phyloP scores from a whole-genome alignment of 1,140 invertebrate species.

The Leptinotarsa lineolata region DNA sequence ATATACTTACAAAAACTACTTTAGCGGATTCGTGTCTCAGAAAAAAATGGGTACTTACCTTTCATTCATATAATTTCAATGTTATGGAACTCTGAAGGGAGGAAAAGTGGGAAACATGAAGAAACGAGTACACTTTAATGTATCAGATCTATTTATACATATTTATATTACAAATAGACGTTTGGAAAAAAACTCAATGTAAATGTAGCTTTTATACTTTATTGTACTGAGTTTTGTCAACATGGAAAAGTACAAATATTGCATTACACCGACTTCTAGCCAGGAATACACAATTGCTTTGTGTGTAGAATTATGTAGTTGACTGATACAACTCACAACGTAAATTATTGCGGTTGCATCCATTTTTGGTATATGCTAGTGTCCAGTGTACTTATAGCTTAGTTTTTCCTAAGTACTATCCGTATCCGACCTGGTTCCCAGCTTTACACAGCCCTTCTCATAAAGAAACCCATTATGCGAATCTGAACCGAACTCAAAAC shows the following conservation, averaged over 20 bases:
- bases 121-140: constrained; percentile 9
- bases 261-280: constrained; percentile 57
- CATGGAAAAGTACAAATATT: constrained; percentile 60
- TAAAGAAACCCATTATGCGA: constrained; percentile 43
- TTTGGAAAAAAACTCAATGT: constrained; percentile 21
- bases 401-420: constrained; percentile 44
- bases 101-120: neutral
- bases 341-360: constrained; percentile 36
- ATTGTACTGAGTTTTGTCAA: constrained; percentile 59
- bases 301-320: constrained; percentile 40
- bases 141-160: constrained; percentile 26
- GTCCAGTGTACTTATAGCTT: constrained; percentile 48
- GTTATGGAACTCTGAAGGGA: no score
- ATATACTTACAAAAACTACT: no score
- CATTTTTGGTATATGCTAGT: constrained; percentile 46
- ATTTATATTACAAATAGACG: constrained; percentile 18
- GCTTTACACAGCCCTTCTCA: constrained; percentile 47
- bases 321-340: constrained; percentile 30
- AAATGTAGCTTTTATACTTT: constrained; percentile 54
- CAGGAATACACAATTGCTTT: constrained; percentile 54
- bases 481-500: constrained; percentile 41
- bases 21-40: no score
- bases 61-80: no score
- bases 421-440: constrained; percentile 51
- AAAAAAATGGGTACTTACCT: no score